A percentile compares a stretch with the other conserved stretches of the same genome.
These are phyloP conservation scores for Urocyon cinereoargenteus DNA, from an alignment of 2,797 vertebrate genomes.

Conservation along the genomic window DNA sequence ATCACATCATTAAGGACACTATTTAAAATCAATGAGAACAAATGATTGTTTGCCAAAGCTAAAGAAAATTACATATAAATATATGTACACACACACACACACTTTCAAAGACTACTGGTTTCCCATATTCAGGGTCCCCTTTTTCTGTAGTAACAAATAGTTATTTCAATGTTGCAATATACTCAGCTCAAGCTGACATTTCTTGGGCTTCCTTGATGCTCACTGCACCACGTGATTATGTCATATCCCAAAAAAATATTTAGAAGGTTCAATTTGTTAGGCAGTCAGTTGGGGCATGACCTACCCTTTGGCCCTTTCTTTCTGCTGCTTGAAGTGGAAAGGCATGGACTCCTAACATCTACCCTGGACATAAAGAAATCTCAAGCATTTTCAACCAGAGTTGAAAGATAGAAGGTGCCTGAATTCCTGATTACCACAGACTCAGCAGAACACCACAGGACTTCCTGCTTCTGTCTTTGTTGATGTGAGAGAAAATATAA, in stretches of 20 bases:
- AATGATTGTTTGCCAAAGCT: background rate
- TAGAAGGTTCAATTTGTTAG: background rate
- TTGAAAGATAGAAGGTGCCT: background rate
- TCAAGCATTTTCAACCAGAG: too few species aligned
- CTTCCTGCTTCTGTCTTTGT: background rate
- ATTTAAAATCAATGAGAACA: conserved; percentile 36
- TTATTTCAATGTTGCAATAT: background rate
- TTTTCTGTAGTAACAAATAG: background rate
- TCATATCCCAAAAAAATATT: background rate
- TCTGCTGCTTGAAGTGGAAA: background rate
- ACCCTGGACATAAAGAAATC: background rate
- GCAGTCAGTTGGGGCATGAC: background rate
- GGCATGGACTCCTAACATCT: background rate
- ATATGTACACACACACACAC: background rate
- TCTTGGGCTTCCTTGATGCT: background rate
- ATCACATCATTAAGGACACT: background rate
- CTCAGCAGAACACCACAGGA: background rate
- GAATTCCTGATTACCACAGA: background rate
- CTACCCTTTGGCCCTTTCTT: background rate
- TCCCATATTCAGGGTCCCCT: background rate
- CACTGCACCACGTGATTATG: background rate
- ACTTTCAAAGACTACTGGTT: background rate
- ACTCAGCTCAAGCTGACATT: background rate
- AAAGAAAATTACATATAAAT: background rate
- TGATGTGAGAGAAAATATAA: background rate